phyloP scores from a whole-genome alignment of 2,113 vertebrate genomes.

The Jaculus jaculus region DNA sequence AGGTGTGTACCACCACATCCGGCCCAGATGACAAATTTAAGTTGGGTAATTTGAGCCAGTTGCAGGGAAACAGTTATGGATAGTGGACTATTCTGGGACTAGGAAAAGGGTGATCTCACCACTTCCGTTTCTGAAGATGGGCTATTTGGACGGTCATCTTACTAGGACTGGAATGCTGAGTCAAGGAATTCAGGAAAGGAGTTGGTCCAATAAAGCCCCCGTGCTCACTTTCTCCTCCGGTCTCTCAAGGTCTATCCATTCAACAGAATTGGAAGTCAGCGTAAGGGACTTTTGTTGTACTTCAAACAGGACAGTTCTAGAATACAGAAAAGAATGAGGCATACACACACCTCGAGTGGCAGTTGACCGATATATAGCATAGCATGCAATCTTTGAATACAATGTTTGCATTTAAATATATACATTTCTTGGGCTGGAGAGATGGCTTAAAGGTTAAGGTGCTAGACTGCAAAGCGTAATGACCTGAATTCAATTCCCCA shows the following conservation, averaged over 20 bases:
- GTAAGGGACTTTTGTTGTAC: background rate
- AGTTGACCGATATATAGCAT: background rate
- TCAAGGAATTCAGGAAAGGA: background rate
- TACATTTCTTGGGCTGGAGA: background rate
- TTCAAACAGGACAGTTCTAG: background rate
- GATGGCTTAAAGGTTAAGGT: too few relatives aligned
- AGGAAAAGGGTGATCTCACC: background rate
- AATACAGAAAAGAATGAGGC: background rate
- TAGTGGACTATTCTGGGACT: background rate
- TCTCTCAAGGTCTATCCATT: background rate
- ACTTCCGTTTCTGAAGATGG: background rate
- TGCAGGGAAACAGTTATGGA: background rate
- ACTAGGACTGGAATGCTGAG: background rate
- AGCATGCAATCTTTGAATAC: background rate
- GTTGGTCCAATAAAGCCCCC: background rate
- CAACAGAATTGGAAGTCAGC: background rate
- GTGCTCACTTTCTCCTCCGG: background rate
- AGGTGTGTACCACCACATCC: too few relatives aligned
- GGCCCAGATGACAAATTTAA: background rate
- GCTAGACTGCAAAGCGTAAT: too few relatives aligned
- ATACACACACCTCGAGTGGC: background rate
- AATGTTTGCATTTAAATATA: background rate
- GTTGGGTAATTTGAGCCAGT: background rate
- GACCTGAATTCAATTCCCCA: too few relatives aligned
- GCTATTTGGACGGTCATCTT: background rate